A percentile compares a stretch with the other conserved stretches of the same genome.
Conservation (phyloP, 2,113 vertebrate species). For the Hyperoodon ampullatus region DNA sequence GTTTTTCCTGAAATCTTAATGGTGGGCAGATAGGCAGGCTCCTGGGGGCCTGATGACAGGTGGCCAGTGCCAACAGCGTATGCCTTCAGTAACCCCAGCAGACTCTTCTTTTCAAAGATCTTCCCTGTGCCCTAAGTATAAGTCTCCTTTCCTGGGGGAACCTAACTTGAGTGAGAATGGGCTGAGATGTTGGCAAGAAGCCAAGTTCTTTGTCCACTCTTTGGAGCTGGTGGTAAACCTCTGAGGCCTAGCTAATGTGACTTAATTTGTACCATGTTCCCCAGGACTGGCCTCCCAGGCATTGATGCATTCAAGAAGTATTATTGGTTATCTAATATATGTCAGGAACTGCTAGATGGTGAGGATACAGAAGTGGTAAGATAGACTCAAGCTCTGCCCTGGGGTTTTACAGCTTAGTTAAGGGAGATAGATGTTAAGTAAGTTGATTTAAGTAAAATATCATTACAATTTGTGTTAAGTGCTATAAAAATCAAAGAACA, state of each 20-base stretch:
- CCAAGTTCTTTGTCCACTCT: slow-evolving; percentile 5
- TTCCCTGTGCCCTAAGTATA: background rate
- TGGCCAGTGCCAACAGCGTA: background rate
- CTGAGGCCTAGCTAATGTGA: background rate
- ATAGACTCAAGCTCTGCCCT: background rate
- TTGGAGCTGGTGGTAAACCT: background rate
- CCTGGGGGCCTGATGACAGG: background rate
- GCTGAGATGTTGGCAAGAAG: background rate
- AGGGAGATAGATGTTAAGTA: background rate
- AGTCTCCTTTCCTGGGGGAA: background rate
- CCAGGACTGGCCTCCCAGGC: background rate
- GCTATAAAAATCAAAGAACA: background rate
- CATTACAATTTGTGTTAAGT: slow-evolving; percentile 23
- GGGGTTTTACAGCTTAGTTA: slow-evolving; percentile 11
- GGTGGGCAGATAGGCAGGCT: background rate
- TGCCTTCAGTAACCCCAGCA: background rate
- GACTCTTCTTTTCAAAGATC: background rate
- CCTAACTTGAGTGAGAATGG: background rate
- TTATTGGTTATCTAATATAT: background rate
- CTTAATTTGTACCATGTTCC: slow-evolving; percentile 40
- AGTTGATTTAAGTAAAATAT: slow-evolving; percentile 18
- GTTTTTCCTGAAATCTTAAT: slow-evolving; percentile 23
- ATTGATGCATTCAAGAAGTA: background rate
- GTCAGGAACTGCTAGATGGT: slow-evolving; percentile 3
- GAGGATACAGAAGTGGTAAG: background rate